These are phyloP conservation scores for Talpa occidentalis DNA, from an alignment of 2,113 vertebrate species.

Conservation along the genomic window DNA sequence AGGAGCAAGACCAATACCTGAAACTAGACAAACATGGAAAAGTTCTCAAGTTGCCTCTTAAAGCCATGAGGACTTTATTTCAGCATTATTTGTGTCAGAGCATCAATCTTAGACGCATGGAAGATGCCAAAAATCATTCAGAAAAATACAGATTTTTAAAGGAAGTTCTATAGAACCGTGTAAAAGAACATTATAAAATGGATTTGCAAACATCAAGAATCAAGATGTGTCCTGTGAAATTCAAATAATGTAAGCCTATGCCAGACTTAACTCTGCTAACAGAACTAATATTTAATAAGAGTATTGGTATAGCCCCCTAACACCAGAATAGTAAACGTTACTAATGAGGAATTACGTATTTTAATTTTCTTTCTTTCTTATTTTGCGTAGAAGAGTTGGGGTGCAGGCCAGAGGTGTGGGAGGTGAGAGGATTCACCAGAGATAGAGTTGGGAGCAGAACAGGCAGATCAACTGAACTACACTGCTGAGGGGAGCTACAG, in stretches of 20 bases:
- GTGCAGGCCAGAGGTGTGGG: no score
- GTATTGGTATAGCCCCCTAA: neutral
- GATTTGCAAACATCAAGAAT: neutral
- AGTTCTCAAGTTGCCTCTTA: neutral
- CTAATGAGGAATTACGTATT: neutral
- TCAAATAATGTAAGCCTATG: neutral
- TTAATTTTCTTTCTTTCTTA: neutral
- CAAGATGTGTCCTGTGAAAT: neutral
- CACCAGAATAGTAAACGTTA: neutral
- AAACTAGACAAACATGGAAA: neutral
- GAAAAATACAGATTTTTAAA: neutral
- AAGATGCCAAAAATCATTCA: neutral
- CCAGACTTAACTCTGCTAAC: neutral
- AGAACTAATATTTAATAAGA: neutral
- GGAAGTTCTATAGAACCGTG: neutral
- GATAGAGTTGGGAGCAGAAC: no score
- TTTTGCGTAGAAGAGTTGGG: no score
- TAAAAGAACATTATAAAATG: neutral
- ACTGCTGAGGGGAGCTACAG: no score
- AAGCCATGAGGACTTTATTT: neutral
- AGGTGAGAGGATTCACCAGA: no score
- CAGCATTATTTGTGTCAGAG: neutral
- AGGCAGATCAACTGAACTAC: no score
- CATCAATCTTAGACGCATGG: neutral
- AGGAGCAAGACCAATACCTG: slow-evolving; percentile 15